phyloP scores from a whole-genome alignment of 35 echinoderm and acorn worm species.

The Lytechinus variegatus region DNA sequence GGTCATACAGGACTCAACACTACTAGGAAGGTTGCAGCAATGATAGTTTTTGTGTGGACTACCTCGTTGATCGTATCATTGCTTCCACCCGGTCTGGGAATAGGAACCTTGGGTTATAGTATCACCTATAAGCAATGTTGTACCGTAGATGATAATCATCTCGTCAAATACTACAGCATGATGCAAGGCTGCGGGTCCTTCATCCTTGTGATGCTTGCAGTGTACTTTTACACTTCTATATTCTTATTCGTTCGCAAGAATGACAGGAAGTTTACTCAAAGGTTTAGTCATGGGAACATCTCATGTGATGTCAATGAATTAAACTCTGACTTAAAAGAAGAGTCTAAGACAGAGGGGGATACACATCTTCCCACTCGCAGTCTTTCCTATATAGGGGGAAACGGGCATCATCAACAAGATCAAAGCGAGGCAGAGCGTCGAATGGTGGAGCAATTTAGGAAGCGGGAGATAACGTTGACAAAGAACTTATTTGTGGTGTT shows the following conservation, averaged over 20 bases:
- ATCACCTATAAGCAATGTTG: slow-evolving; percentile 59
- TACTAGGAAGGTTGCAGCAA: slow-evolving; percentile 9
- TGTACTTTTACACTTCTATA: background rate
- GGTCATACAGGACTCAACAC: background rate
- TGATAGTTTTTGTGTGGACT: slow-evolving; percentile 58
- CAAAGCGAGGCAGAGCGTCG: background rate
- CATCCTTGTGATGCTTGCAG: background rate
- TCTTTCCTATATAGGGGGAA: background rate
- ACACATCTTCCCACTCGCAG: background rate
- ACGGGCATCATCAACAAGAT: background rate
- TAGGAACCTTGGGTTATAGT: slow-evolving; percentile 63
- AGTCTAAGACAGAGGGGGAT: background rate
- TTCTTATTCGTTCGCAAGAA: background rate
- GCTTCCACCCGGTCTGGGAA: slow-evolving; percentile 55
- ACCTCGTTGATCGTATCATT: slow-evolving; percentile 44
- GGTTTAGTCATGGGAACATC: background rate
- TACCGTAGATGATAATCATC: background rate
- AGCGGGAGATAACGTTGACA: background rate
- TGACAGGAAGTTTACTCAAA: background rate
- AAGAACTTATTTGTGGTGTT: slow-evolving; percentile 4
- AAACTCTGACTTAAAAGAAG: background rate
- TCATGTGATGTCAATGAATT: background rate
- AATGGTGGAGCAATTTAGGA: background rate
- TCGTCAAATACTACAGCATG: background rate
- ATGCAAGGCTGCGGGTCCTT: background rate